A percentile compares a stretch with the other conserved stretches of the same genome.
phyloP scores from a whole-genome alignment of 2,797 vertebrate genomes.

The Falco peregrinus region DNA sequence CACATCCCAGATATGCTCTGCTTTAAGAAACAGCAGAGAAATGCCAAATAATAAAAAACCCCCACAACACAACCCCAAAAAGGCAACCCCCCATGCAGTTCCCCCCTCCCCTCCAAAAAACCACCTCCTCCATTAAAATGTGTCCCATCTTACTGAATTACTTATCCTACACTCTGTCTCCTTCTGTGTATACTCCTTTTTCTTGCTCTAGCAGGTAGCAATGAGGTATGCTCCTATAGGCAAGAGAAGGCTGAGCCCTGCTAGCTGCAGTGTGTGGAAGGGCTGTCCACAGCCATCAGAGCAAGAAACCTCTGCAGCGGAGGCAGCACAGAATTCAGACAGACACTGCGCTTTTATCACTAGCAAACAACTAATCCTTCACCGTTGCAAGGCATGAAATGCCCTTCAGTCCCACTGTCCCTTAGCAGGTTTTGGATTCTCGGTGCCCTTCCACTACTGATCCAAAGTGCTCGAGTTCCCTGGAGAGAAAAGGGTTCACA shows the following conservation, averaged over 20 bases:
- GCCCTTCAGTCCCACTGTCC: neutral
- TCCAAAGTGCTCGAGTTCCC: neutral
- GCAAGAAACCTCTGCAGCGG: neutral
- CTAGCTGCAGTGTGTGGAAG: neutral
- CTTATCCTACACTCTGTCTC: neutral
- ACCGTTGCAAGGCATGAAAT: neutral
- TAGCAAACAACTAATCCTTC: neutral
- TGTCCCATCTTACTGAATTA: neutral
- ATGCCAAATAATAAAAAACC: neutral
- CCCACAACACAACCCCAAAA: no score
- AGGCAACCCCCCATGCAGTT: no score
- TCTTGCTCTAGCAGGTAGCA: neutral
- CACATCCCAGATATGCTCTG: constrained; percentile 7
- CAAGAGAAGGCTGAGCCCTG: neutral
- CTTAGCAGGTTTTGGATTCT: neutral
- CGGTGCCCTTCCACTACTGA: neutral
- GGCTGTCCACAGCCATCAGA: neutral
- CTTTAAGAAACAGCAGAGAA: neutral
- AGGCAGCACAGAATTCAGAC: neutral
- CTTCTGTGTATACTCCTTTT: neutral
- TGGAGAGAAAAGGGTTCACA: neutral
- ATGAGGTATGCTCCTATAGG: neutral
- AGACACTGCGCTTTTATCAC: fast-evolving
- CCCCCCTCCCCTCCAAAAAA: neutral
- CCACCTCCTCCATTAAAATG: neutral